These are phyloP conservation scores for Pteropus alecto DNA, from an alignment of 2,113 vertebrate genomes.

Conservation along the genomic window DNA sequence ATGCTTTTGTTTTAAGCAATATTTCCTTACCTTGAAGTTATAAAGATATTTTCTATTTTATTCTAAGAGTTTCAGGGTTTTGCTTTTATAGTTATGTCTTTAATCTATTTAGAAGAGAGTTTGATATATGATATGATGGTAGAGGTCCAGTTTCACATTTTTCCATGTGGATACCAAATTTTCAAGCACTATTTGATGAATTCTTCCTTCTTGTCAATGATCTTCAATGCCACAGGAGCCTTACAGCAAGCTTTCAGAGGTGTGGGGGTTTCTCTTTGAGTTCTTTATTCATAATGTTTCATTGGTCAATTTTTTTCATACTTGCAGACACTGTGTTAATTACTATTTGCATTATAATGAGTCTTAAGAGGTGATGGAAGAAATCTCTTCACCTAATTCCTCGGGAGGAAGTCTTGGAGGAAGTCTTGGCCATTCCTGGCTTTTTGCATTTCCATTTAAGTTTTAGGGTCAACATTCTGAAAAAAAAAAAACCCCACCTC, in stretches of 20 bases:
- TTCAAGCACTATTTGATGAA: neutral
- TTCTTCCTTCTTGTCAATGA: neutral
- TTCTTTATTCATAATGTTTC: neutral
- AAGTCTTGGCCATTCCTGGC: neutral
- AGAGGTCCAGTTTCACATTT: neutral
- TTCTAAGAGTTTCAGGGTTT: neutral
- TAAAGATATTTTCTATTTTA: neutral
- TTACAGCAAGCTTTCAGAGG: rapidly evolving
- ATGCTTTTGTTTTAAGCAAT: neutral
- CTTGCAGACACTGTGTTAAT: neutral
- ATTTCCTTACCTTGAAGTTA: neutral
- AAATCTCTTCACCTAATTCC: neutral
- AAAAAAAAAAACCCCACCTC: neutral
- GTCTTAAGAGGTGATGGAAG: neutral
- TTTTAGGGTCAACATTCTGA: neutral
- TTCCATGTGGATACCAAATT: neutral
- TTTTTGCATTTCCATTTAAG: neutral
- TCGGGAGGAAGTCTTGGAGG: neutral
- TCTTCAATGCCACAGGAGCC: neutral
- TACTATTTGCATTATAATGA: neutral
- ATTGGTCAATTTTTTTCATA: neutral
- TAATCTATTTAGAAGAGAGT: neutral
- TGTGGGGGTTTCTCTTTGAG: neutral
- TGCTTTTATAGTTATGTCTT: neutral
- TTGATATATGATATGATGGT: neutral